These are phyloP conservation scores for Porites lobata DNA, from an alignment of 92 coral and sea anemone species.

Conservation along the genomic window DNA sequence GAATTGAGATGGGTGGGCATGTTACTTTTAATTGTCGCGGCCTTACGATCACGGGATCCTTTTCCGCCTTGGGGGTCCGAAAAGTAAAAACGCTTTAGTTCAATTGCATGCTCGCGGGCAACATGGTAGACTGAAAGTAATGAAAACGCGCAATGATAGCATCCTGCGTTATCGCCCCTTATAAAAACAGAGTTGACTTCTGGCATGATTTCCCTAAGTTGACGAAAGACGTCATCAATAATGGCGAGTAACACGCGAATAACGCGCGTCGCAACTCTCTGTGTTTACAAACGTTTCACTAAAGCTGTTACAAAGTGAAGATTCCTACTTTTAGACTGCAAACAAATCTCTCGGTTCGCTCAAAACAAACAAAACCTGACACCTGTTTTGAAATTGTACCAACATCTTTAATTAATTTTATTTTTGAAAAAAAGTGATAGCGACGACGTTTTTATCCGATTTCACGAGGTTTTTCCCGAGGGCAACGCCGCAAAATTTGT, in stretches of 20 bases:
- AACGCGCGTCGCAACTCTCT: too few relatives aligned
- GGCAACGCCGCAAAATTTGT: too few relatives aligned
- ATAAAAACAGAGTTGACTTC: slow-evolving; percentile 35
- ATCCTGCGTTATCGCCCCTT: slow-evolving; percentile 59
- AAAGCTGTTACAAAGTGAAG: too few relatives aligned
- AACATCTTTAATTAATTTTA: too few relatives aligned
- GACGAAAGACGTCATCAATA: slow-evolving; percentile 40
- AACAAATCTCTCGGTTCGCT: too few relatives aligned
- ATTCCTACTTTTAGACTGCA: too few relatives aligned
- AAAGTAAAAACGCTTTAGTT: slow-evolving; percentile 41
- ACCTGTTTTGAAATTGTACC: too few relatives aligned
- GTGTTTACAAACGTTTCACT: too few relatives aligned
- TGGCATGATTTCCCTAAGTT: slow-evolving; percentile 35
- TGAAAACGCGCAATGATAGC: slow-evolving; percentile 39
- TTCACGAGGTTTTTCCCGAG: too few relatives aligned
- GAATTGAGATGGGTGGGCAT: slow-evolving; percentile 32
- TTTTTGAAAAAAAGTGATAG: too few relatives aligned
- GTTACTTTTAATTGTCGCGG: slow-evolving; percentile 52
- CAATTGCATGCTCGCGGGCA: slow-evolving; percentile 19
- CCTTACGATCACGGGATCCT: slow-evolving; percentile 75
- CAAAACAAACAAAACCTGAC: too few relatives aligned
- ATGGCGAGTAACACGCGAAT: slow-evolving; percentile 19
- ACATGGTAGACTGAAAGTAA: slow-evolving; percentile 24
- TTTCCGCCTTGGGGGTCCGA: slow-evolving; percentile 76
- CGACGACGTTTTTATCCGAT: too few relatives aligned